Evolutionary conservation across 1,140 invertebrate genomes (phyloP).

Genomic region (Antheraea mylitta): DNA sequence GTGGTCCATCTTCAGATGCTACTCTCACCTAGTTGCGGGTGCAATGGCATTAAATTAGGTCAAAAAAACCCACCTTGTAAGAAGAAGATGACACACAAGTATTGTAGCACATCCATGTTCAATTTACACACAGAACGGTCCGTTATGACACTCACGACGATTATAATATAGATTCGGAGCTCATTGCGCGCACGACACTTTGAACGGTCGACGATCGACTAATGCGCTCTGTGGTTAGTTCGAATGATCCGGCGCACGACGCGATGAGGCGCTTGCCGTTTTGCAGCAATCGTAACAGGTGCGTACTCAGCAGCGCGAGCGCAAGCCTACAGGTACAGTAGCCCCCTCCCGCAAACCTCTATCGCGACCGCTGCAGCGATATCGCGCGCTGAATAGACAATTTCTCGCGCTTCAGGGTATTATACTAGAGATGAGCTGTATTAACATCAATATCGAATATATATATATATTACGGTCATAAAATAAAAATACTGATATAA

Average conservation of each 20-base stretch:
- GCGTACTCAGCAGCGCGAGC: neutral
- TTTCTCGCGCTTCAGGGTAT: slow-evolving; percentile 41
- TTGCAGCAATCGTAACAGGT: neutral
- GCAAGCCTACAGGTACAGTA: slow-evolving; percentile 31
- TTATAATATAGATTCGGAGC: slow-evolving; percentile 28
- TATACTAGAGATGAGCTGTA: slow-evolving; percentile 13
- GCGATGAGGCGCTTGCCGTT: neutral
- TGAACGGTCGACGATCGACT: slow-evolving; percentile 39
- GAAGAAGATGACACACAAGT: slow-evolving; percentile 40
- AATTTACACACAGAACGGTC: slow-evolving; percentile 41
- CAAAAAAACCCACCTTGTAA: slow-evolving; percentile 40
- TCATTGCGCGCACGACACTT: slow-evolving; percentile 45
- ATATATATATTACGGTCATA: neutral
- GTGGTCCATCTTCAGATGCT: neutral
- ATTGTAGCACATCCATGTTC: slow-evolving; percentile 52
- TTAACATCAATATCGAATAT: neutral
- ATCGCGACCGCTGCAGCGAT: slow-evolving; percentile 31
- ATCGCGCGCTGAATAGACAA: slow-evolving; percentile 60
- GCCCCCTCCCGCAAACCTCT: slow-evolving; percentile 21
- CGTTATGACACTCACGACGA: slow-evolving; percentile 48
- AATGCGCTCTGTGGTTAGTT: slow-evolving; percentile 15
- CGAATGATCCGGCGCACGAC: neutral
- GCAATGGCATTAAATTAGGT: slow-evolving; percentile 7
- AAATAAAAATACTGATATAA: no score
- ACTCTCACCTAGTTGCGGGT: slow-evolving; percentile 9